A percentile compares a stretch with the other conserved stretches of the same genome.
Evolutionary conservation across 2,888 invertebrate species (phyloP).

Genomic region (Papilio gigon): DNA sequence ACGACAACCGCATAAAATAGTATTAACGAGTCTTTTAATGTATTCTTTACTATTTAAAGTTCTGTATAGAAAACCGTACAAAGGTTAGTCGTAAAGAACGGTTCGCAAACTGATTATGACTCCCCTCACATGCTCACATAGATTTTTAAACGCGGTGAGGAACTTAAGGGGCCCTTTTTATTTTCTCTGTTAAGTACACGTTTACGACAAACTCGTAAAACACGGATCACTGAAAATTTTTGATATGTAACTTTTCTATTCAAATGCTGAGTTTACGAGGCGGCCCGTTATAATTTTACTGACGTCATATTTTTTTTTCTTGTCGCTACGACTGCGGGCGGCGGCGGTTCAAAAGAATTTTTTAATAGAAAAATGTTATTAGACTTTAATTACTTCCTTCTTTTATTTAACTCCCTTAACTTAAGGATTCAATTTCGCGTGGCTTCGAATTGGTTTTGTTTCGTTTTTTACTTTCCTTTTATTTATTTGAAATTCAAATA

Average conservation of each 20-base stretch:
- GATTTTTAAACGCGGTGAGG: conserved; percentile 69
- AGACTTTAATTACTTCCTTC: conserved; percentile 79
- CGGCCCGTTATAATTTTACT: conserved; percentile 79
- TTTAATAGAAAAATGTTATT: conserved; percentile 72
- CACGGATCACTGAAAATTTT: conserved; percentile 82
- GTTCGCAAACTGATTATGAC: conserved; percentile 59
- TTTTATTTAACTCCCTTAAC: conserved; percentile 55
- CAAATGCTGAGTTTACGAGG: conserved; percentile 79
- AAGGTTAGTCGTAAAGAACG: conserved; percentile 40
- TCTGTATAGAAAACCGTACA: conserved; percentile 37
- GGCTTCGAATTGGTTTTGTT: conserved; percentile 46
- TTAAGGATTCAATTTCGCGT: conserved; percentile 66
- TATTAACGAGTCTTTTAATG: background rate
- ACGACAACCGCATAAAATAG: background rate
- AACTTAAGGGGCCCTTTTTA: conserved; percentile 67
- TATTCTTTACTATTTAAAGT: conserved; percentile 14
- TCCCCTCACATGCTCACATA: conserved; percentile 63
- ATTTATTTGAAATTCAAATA: conserved; percentile 7
- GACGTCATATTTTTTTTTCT: conserved; percentile 78
- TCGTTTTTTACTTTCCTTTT: conserved; percentile 1
- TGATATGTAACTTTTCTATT: conserved; percentile 82
- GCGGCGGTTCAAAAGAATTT: conserved; percentile 72
- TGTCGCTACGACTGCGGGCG: conserved; percentile 71
- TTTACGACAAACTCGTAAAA: conserved; percentile 81
- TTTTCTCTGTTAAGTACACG: conserved; percentile 77